Conservation (phyloP, 2,113 vertebrate species). For the Meles meles region DNA sequence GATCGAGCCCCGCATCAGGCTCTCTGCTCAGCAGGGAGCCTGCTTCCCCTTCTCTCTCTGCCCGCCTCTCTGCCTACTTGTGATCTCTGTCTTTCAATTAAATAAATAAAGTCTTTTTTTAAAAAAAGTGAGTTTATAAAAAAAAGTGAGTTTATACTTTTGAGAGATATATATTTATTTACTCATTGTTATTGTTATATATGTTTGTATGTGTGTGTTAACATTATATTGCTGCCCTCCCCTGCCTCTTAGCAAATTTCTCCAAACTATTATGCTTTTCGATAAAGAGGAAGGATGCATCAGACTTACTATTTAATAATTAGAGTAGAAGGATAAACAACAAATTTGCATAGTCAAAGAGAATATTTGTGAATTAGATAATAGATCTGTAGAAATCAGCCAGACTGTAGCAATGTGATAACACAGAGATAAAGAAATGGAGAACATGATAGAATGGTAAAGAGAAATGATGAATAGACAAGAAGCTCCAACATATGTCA, state of each 20-base stretch:
- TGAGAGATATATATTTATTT: neutral
- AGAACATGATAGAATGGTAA: neutral
- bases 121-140: too few relatives aligned
- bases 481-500: neutral
- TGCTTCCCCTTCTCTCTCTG: too few relatives aligned
- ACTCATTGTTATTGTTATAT: neutral
- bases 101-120: too few relatives aligned
- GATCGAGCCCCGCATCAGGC: too few relatives aligned
- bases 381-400: neutral
- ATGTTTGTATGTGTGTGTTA: neutral
- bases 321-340: neutral
- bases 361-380: neutral
- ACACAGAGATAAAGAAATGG: neutral
- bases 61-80: too few relatives aligned
- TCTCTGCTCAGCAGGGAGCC: too few relatives aligned
- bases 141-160: neutral
- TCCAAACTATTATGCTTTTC: neutral
- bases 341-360: neutral
- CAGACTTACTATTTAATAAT: neutral
- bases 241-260: neutral
- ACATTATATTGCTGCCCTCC: neutral
- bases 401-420: neutral
- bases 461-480: neutral
- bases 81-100: too few relatives aligned
- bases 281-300: neutral